A percentile compares a stretch with the other conserved stretches of the same genome.
These are phyloP conservation scores for Carposina sasakii DNA, from an alignment of 1,140 invertebrate species.

Conservation along the genomic window DNA sequence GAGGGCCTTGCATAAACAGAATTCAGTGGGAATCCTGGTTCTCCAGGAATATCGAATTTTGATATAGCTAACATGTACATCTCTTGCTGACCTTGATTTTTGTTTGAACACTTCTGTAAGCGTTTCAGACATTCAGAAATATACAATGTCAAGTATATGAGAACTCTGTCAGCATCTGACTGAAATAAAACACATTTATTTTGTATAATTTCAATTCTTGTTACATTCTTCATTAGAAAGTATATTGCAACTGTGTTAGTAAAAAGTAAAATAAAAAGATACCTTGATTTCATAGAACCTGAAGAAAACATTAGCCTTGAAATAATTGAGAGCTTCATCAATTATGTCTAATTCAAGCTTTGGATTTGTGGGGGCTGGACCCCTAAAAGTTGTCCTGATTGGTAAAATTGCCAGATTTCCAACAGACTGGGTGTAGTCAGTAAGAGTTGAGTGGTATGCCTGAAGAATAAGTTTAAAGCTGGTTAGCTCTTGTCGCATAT, in stretches of 20 bases:
- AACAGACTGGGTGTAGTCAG: slow-evolving; percentile 81
- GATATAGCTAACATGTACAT: slow-evolving; percentile 97
- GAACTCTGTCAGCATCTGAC: slow-evolving; percentile 94
- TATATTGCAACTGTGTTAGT: too few species aligned
- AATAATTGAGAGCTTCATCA: slow-evolving; percentile 97
- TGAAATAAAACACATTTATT: slow-evolving; percentile 74
- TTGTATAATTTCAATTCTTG: too few species aligned
- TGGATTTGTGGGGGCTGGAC: slow-evolving; percentile 85
- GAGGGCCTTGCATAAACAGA: slow-evolving; percentile 95
- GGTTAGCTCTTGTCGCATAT: too few species aligned
- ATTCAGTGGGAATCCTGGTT: slow-evolving; percentile 96
- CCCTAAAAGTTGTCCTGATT: slow-evolving; percentile 87
- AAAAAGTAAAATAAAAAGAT: slow-evolving; percentile 29
- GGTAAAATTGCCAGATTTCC: slow-evolving; percentile 96
- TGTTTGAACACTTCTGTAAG: slow-evolving; percentile 91
- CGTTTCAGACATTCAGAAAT: slow-evolving; percentile 98
- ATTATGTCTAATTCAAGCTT: slow-evolving; percentile 91
- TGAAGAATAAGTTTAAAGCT: too few species aligned
- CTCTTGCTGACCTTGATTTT: slow-evolving; percentile 93
- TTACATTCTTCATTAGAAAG: too few species aligned
- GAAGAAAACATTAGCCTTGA: slow-evolving; percentile 99
- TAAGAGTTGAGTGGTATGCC: slow-evolving; percentile 96
- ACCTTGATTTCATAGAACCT: slow-evolving; percentile 99
- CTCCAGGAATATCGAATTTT: slow-evolving; percentile 97
- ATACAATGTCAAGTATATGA: slow-evolving; percentile 99